Evolutionary conservation across 2,888 invertebrate genomes (phyloP), one percentile per base, ranked within the genome.

Genomic region (Lithosia quadra): DNA sequence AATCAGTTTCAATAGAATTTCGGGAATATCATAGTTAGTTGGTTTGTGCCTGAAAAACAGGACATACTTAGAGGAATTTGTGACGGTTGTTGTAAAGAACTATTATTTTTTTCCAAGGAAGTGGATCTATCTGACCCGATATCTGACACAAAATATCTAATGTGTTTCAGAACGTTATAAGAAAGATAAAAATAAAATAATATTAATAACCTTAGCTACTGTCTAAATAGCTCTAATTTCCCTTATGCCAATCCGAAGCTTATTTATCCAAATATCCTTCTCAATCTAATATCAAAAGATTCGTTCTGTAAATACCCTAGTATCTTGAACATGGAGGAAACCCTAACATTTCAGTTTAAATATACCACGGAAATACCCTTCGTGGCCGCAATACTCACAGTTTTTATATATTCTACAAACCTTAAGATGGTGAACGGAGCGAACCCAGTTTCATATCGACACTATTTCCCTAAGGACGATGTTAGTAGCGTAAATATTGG

Each of bases 391-490:
- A 63, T 22, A 53, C 49, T 43, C 74, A 76, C 75, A 76, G 74
- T 83, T 80, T 78, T 80, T 76, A 71, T 73, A 73, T 73, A 63
- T 63, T 69, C 69, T 62, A 69, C 70, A 76, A 81, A 79, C 73
- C 63, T 49, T 70, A 76, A 73, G 21, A 79, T 72, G 68, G 74
- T 57, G 63, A 59, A 63, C 65, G 53, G n/a, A 56, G 39, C 59
- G 67, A 68, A 64, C 70, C 59, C 63, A 75, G 72, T 78, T 82
- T 85, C 83, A 84, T 86, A 85, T 85, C 84, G 84, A 81, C 88
- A 86, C 86, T 88, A 90, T 90, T 90, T 89, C 90, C 89, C 89
- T 70, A 39, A 82, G 85, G 88, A 79, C 67, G 68, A 68, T 66
- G 77, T 79, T 78, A 81, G 79, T 70, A 78, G 69, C 72, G 83